A percentile compares a stretch with the other conserved stretches of the same genome.
Evolutionary conservation across 2,797 vertebrate genomes (phyloP).

Genomic region (Acipenser transmontanus): DNA sequence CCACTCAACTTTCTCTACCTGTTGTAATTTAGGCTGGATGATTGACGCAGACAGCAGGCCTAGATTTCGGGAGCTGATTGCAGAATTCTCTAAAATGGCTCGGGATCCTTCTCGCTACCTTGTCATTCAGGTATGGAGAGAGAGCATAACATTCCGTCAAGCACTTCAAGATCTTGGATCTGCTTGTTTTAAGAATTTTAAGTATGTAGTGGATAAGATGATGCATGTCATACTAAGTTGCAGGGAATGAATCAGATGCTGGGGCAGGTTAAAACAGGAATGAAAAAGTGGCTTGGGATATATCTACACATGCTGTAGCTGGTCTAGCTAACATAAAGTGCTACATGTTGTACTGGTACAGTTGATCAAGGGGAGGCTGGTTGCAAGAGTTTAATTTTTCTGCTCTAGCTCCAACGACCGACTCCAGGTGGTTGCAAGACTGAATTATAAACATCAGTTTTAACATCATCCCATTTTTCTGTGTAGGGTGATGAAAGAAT

Average conservation of each 20-base stretch:
- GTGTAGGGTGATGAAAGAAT: conserved; percentile 82
- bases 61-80: conserved; percentile 76
- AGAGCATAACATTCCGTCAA: background rate
- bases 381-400: background rate
- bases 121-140: conserved; percentile 75
- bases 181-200: background rate
- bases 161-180: background rate
- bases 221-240: too few species aligned
- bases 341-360: background rate
- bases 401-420: background rate
- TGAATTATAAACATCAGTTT: conserved; percentile 1
- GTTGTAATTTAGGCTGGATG: conserved; percentile 81
- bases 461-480: background rate
- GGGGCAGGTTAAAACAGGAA: too few species aligned
- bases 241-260: too few species aligned
- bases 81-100: conserved; percentile 88
- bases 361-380: background rate
- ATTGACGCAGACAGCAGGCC: conserved; percentile 88
- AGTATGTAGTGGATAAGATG: background rate
- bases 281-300: too few species aligned
- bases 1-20: background rate
- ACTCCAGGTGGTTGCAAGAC: background rate
- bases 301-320: background rate
- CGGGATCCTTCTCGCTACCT: conserved; percentile 85
- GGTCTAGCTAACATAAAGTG: background rate